Base-by-base conservation (phyloP, 2,797 vertebrate genomes). In the Rhinophrynus dorsalis region DNA sequence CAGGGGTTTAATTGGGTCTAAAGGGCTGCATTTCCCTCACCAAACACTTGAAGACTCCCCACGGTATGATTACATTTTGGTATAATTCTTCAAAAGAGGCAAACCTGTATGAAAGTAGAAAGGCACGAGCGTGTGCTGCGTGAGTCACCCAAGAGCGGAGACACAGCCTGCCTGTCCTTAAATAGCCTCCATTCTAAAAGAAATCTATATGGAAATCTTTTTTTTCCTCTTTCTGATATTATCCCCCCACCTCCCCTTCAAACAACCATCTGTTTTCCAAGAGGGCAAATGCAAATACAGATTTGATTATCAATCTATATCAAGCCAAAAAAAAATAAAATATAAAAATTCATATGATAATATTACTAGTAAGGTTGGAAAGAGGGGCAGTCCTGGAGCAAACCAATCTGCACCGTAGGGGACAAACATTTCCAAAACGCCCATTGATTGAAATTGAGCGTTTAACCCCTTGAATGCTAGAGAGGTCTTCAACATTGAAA, bases 21-120 rank as follows among this genome's bases (percentile, higher is more conserved):
- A 35, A 61, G 47, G 11, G 18, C n/a, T 35, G 17, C 45, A 33
- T 9, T 40, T 51, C 52, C 64, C 18, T 35, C 40, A 6, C 52
- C 52, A 57, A 24, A 32, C 56, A 20, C 37, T 38, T 27, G 67
- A 45, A 52, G 50, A 21, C 30, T 38, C 59, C 30, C 32, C 23
- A 3, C 30, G 42, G 17, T 54, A 70, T 55, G 21, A 61, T 62
- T 54, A 69, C 42, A 42, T 45, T 30, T n/a, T 18, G 35, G 27
- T 15, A 44, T 63, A 45, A 52, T 70, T 63, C 68, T 63, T 56
- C 42, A 71, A 47, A 71, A 63, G 59, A 58, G 52, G 32, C 15
- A 48, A 58, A 58, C 18, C 61, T 65, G 52, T 58, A 32, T 58
- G 60, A 58, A 0, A 9, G 40, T 24, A 18, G 11, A 35, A 40